Evolutionary conservation across 2,888 invertebrate genomes (phyloP).

Genomic region (Halocaridina rubra): DNA sequence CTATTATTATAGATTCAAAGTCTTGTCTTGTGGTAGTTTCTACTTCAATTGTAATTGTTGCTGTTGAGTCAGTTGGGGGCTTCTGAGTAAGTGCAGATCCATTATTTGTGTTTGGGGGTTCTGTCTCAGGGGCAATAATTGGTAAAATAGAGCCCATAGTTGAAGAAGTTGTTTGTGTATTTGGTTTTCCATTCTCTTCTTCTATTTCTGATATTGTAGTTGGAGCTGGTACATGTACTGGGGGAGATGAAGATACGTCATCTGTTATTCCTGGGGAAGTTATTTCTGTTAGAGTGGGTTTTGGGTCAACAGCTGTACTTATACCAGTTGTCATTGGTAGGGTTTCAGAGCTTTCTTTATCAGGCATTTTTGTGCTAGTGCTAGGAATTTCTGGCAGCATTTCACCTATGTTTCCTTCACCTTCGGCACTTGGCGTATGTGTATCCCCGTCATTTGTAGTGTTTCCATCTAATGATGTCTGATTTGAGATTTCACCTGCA

Average conservation of each 20-base stretch:
- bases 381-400: background rate
- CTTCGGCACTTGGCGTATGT: background rate
- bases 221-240: too few relatives aligned
- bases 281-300: background rate
- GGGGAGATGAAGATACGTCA: background rate
- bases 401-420: too few relatives aligned
- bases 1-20: background rate
- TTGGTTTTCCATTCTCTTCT: background rate
- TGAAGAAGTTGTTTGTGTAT: background rate
- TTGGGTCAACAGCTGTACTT: background rate
- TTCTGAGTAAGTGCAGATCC: background rate
- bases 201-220: background rate
- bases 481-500: background rate
- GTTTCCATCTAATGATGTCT: background rate
- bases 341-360: background rate
- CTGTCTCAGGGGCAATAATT: constrained; percentile 26
- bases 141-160: constrained; percentile 4
- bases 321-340: background rate
- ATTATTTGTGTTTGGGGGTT: background rate
- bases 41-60: background rate
- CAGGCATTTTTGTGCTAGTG: background rate
- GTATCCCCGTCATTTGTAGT: background rate
- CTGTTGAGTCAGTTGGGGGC: background rate
- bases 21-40: background rate
- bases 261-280: background rate